Base-by-base conservation (phyloP, 2,888 invertebrate species). In the Carpatolechia fugitivella region DNA sequence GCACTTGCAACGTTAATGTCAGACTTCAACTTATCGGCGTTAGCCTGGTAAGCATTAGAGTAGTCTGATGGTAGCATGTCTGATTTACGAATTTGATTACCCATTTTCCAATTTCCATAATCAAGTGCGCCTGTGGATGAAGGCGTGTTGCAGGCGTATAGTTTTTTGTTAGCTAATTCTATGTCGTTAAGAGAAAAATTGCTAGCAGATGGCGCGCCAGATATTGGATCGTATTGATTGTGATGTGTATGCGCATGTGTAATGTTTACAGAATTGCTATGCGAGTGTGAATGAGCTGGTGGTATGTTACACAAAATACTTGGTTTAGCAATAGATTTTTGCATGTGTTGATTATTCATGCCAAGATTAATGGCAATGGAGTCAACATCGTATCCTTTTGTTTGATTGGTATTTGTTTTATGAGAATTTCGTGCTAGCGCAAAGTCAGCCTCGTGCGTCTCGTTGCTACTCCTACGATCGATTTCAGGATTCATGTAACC, bases 161-260 rank as follows among this genome's bases (percentile, higher is more conserved):
- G 63, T 60, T 89, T 90, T 57, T 89, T 90, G 59, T 88, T 89
- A 0, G 88, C 87, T 38, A 84, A 40, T 61, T 90, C 89, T 58
- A 89, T 88, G 54, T 89, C 89, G 57, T 74, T 87, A n/a, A 89
- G 70, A 3, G 86, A 85, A 65, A 87, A 89, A 57, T 77, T 82
- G 55, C 72, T 76, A 14, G 81, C 69, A 11, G 70, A 61, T 63
- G 84, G 85, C 7, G 73, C 74, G 52, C 75, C 62, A n/a, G 78
- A 56, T 29, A 83, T 61, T 8, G 70, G 58, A 20, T 89, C 88
- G 56, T 82, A 89, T 56, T 85, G 87, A 55, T 71, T 82, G 52
- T 85, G 87, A 66, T 86, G 86, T n/a, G 82, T n/a, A n/a, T n/a
- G n/a, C n/a, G n/a, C 76, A 48, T 82, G 85, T 57, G 77, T 82